Evolutionary conservation across 2,113 vertebrate genomes (phyloP), one percentile per base, ranked within the genome.

Genomic region (Lasiurus borealis): DNA sequence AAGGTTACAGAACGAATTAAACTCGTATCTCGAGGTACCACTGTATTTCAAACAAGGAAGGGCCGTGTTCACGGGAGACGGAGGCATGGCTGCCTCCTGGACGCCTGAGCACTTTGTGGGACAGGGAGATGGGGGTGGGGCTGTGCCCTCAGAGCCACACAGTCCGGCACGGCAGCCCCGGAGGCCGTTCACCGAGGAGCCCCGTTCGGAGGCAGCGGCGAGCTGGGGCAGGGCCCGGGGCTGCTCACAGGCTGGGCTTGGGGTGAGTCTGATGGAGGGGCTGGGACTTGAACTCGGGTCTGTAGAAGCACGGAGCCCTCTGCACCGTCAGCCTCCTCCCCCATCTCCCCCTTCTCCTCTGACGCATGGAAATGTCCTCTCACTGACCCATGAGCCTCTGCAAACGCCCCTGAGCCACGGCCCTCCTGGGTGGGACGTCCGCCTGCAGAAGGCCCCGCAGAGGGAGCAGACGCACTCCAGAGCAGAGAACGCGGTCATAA

Each of bases 131-230:
- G 16, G 19, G 69, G 10, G 23, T 11, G 34, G 1, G 2, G 3
- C 1, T 0, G 27, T 0, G 3, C 34, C 62, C 27, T 1, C 21
- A 3, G 11, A 52, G 7, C 25, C 31, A 21, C 34, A 11, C 4
- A 0, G 0, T 3, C 13, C 25, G 1, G 7, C 23, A 0, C 19
- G 21, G 13, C 11, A 16, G 12, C 19, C 5, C 31, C 29, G 1
- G 64, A 29, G 62, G 25, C 27, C 11, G 8, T 14, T 57, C 36
- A 40, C 18, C 2, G 1, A 18, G 18, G 44, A 78, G 40, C 44
- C 11, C 16, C 7, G 48, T 5, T 0, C 7, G 14, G 34, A 36
- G 7, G 18, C 6, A 48, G n/a, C 5, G 73, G 23, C 1, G 10
- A 31, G 9, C 12, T 44, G 16, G 12, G 13, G 5, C 76, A 44